Percentiles rank a stretch among this genome's conserved stretches.
These are phyloP conservation scores for Eupithecia subumbrata DNA, from an alignment of 2,888 invertebrate genomes.

Conservation along the genomic window DNA sequence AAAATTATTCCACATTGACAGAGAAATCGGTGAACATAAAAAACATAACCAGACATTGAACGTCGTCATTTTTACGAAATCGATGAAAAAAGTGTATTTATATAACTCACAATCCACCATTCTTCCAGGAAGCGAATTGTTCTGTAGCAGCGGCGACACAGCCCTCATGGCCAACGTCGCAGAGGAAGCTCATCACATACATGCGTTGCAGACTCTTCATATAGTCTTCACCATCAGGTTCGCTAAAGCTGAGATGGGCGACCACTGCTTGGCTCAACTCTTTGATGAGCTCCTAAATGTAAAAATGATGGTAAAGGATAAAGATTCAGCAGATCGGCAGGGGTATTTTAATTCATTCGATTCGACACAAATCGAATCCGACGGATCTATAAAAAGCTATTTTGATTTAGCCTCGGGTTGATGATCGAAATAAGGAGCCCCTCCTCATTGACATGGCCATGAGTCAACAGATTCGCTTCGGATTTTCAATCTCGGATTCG, in stretches of 20 bases:
- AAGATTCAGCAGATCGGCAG: not conserved
- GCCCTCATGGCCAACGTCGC: slow-evolving; percentile 69
- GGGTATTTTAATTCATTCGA: too few species aligned
- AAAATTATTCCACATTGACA: too few species aligned
- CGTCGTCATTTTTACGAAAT: too few species aligned
- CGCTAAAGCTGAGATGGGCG: slow-evolving; percentile 77
- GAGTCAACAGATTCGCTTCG: too few species aligned
- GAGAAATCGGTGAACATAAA: too few species aligned
- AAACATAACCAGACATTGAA: too few species aligned
- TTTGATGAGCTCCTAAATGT: slow-evolving; percentile 70
- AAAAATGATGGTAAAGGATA: not conserved
- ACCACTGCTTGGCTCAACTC: slow-evolving; percentile 75
- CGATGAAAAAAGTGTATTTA: not conserved
- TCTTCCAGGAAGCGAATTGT: slow-evolving; percentile 71
- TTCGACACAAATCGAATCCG: too few species aligned
- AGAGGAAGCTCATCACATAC: slow-evolving; percentile 84
- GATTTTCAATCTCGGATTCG: too few species aligned
- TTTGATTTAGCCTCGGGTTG: too few species aligned
- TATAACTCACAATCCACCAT: slow-evolving; percentile 59
- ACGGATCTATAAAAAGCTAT: too few species aligned
- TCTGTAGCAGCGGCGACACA: slow-evolving; percentile 69
- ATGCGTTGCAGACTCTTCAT: slow-evolving; percentile 81
- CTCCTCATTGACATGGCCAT: too few species aligned
- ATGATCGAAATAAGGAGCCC: too few species aligned
- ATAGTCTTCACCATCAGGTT: slow-evolving; percentile 71